Evolutionary conservation across 2,797 vertebrate genomes (phyloP), one percentile per base, ranked within the genome.

Genomic region (Sebastes minor): DNA sequence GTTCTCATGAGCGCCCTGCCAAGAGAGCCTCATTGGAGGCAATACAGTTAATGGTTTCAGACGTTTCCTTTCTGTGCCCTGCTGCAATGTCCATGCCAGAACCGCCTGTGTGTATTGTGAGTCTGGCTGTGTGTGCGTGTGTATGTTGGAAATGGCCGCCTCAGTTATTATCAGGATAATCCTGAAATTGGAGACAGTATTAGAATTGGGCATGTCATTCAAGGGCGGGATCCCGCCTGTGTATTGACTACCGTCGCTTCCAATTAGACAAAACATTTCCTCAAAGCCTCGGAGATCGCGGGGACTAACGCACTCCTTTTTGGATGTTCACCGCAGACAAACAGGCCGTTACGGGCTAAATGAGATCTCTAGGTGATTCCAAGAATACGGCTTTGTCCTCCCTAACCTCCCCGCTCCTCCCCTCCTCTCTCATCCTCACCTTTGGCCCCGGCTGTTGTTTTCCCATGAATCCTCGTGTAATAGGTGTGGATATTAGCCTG

Each of bases 181-280:
- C 95, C 94, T 90, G 91, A 94, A 95, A 95, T 93, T 91, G 93
- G 92, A 94, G 94, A 93, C 87, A 86, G 91, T 88, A 93, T 95
- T 94, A 94, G 89, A 93, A 80, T 65, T 85, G 88, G 90, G 89
- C 89, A 90, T 93, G 91, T 94, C 93, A 94, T 92, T 92, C 88
- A 89, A 92, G 90, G 93, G 91, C 27, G 80, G 91, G 92, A 94
- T 94, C 85, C 86, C 55, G 87, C 72, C 88, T 86, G 86, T 94
- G 92, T 94, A 93, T 93, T 92, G 92, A 94, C 92, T 91, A 94
- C 94, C 72, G 90, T 94, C 92, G 52, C 87, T 90, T 94, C 85
- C 88, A 94, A 93, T 95, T 94, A 93, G 85, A 92, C 86, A 91
- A 94, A 94, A 93, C 89, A 93, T 94, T 91, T 92, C 91, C 88